A percentile compares a stretch with the other conserved stretches of the same genome.
phyloP scores from a whole-genome alignment of 2,888 invertebrate species.

The Blastobasis lacticolella region DNA sequence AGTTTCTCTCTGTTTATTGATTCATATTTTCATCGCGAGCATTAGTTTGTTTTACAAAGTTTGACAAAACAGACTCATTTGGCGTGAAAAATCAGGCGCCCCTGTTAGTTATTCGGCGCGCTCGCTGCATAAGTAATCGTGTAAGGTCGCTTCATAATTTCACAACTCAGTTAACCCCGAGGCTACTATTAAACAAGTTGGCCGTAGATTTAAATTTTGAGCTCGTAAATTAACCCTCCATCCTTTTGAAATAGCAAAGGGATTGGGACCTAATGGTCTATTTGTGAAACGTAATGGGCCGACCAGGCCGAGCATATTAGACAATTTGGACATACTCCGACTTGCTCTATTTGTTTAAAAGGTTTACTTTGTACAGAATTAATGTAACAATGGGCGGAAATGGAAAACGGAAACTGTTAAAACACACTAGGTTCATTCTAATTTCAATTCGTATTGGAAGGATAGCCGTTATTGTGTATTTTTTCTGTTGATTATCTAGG shows the following conservation, averaged over 20 bases:
- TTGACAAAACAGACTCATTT: no score
- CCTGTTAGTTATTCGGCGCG: no score
- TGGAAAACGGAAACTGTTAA: no score
- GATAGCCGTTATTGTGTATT: no score
- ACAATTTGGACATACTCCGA: slow-evolving; percentile 65
- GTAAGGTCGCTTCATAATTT: slow-evolving; percentile 47
- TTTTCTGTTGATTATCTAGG: no score
- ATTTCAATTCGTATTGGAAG: no score
- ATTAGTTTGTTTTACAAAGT: not conserved
- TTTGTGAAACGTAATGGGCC: slow-evolving; percentile 70
- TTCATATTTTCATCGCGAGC: slow-evolving; percentile 25
- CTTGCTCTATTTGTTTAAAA: slow-evolving; percentile 50
- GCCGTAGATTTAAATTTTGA: slow-evolving; percentile 72
- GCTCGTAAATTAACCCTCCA: slow-evolving; percentile 73
- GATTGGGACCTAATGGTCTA: slow-evolving; percentile 72
- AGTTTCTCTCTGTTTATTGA: slow-evolving; percentile 35
- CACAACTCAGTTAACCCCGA: slow-evolving; percentile 64
- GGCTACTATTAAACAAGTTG: slow-evolving; percentile 66
- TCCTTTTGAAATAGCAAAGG: slow-evolving; percentile 72
- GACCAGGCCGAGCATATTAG: slow-evolving; percentile 62
- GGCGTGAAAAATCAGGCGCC: no score
- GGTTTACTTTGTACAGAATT: no score
- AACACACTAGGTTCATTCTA: no score
- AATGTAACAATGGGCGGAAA: no score
- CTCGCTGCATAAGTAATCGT: slow-evolving; percentile 25